Evolutionary conservation across 2,113 vertebrate genomes (phyloP), one percentile per base, ranked within the genome.

Genomic region (Tachysurus fulvidraco): DNA sequence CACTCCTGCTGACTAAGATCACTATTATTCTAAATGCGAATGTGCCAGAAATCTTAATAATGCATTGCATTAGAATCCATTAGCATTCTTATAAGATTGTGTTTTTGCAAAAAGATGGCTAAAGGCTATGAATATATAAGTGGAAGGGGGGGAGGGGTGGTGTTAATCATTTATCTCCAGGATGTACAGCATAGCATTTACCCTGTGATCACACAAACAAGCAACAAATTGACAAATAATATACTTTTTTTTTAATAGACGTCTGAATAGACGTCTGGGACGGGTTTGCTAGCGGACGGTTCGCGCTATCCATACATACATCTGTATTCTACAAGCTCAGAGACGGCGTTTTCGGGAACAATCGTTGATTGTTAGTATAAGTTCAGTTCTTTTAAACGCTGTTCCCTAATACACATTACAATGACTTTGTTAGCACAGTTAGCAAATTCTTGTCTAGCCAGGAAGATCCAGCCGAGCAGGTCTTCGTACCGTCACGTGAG

Each of bases 1-100:
- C 50, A 41, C 89, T 92, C 85, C 87, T 92, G 92, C 92, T 93
- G 93, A 94, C 89, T 88, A 92, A 93, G 91, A 81, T 81, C 19
- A 44, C 28, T 41, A 59, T 59, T 59, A 59, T 41, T 80, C 55
- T 36, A 59, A 10, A 80, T 57, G 17, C 16, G 5, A 54, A 78
- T 36, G 77, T 81, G 88, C 86, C 44, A 2, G 86, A 80, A 89
- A 89, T 87, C 92, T 93, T 91, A 94, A 92, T 92, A 93, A 81
- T 92, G 89, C 88, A 94, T 91, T 81, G 30, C 21, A 52, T 83
- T 79, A 85, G 71, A 86, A 90, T 91, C 93, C 90, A 93, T 93
- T 92, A 93, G 90, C 90, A 93, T 81, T 89, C 91, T 91, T 86
- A 88, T 91, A 79, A 52, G 89, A 92, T 92, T 92, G 86, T 78